A percentile compares a stretch with the other conserved stretches of the same genome.
Conservation (phyloP, 2,797 vertebrate species). For the Sebastes nivosus region DNA sequence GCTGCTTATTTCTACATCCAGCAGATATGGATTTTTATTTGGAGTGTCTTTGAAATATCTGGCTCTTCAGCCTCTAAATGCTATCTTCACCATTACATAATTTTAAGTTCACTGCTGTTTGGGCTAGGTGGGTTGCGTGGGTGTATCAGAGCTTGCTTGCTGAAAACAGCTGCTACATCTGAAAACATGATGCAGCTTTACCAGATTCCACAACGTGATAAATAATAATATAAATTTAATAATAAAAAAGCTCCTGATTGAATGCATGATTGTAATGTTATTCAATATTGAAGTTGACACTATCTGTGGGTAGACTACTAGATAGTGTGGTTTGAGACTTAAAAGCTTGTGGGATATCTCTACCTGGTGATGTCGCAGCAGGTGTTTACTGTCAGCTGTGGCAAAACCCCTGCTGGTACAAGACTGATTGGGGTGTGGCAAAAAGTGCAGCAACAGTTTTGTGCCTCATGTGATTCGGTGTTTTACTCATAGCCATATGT, state of each 20-base stretch:
- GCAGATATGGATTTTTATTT: neutral
- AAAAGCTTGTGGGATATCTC: neutral
- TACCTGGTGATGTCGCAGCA: neutral
- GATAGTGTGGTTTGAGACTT: neutral
- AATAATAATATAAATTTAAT: too few species aligned
- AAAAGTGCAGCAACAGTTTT: neutral
- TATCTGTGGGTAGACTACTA: neutral
- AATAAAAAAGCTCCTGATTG: neutral
- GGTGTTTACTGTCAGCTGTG: constrained; percentile 18
- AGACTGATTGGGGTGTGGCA: neutral
- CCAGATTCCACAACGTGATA: neutral
- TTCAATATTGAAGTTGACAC: neutral
- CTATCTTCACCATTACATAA: neutral
- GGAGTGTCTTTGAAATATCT: neutral
- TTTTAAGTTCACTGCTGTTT: neutral
- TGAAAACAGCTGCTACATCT: neutral
- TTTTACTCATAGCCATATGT: neutral
- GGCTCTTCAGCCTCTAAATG: neutral
- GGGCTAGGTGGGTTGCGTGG: neutral
- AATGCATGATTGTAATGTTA: neutral
- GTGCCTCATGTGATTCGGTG: neutral
- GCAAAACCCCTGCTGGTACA: constrained; percentile 3
- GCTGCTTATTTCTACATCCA: neutral
- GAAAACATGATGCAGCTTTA: neutral
- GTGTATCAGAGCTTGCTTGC: neutral